Evolutionary conservation across 2,888 invertebrate genomes (phyloP).

Genomic region (Melikaiella ostensackeni): DNA sequence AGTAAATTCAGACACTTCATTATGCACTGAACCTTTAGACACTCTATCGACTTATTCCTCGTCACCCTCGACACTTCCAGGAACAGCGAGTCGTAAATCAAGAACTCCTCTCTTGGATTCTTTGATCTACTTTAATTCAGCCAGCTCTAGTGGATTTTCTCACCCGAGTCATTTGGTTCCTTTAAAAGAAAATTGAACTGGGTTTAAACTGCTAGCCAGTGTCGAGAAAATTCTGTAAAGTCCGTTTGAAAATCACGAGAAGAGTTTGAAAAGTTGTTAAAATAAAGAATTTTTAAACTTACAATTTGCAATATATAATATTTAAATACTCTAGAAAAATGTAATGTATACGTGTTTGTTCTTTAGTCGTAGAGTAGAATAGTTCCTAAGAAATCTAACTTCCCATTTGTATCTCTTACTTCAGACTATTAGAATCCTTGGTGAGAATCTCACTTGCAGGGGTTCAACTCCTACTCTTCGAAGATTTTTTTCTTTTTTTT

Average conservation of each 20-base stretch:
- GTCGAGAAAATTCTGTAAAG: background rate
- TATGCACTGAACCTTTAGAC: background rate
- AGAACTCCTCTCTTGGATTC: slow-evolving; percentile 1
- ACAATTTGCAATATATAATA: too few species aligned
- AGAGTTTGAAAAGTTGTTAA: background rate
- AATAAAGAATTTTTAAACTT: too few species aligned
- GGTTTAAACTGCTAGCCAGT: background rate
- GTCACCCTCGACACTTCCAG: slow-evolving; percentile 1
- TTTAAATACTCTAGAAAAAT: too few species aligned
- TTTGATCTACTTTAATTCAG: slow-evolving; percentile 7
- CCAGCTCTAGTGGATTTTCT: slow-evolving; percentile 2
- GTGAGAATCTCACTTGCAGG: too few species aligned
- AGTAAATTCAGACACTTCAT: background rate
- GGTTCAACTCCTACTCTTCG: too few species aligned
- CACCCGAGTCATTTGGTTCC: background rate
- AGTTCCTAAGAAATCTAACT: too few species aligned
- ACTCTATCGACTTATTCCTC: background rate
- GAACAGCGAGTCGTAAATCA: slow-evolving; percentile 7
- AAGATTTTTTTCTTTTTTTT: too few species aligned
- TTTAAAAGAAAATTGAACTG: background rate
- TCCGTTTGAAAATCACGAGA: background rate
- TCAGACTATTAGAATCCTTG: too few species aligned
- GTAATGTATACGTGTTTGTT: too few species aligned
- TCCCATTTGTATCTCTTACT: too few species aligned
- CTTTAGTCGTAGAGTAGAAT: too few species aligned